Evolutionary conservation across 2,888 invertebrate genomes (phyloP), one percentile per base, ranked within the genome.

Genomic region (Epirrhoe tristata): DNA sequence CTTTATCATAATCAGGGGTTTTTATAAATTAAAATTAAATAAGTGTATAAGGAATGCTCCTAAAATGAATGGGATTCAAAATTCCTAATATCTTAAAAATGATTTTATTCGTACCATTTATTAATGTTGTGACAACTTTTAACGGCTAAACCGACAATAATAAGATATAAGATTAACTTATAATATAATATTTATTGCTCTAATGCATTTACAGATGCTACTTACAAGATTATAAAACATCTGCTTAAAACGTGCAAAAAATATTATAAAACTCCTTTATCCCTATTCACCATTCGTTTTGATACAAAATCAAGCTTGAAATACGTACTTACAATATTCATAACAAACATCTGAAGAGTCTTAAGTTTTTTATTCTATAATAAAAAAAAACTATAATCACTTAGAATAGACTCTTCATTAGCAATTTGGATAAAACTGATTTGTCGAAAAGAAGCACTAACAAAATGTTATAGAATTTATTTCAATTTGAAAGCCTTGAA

Each of bases 201-300:
- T 48, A 31, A 52, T 60, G 36, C 14, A 43, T 31, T 59, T 53
- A 39, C 53, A 57, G 50, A 62, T 54, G 63, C 71, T 59, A 67
- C 67, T 71, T 17, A 66, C 50, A 24, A 68, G 73, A 70, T 70
- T 71, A 67, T 16, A 56, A 65, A 51, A 71, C 73, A 73, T 73
- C 73, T 73, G 71, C 64, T 59, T 50, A 58, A 70, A 66, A 63
- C 54, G 58, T 24, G 64, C 69, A 71, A 70, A 74, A 71, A 72
- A 71, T 61, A 12, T 39, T 63, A 63, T 67, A 63, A 71, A 67
- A 54, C 17, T n/a, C 57, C 34, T 67, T 67, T 61, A 52, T 58
- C 12, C 50, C 8, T 17, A 52, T 52, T 67, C 32, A 68, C 50
- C 24, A 58, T 66, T 56, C 52, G 51, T 54, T 54, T 66, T 62